Evolutionary conservation across 2,797 vertebrate genomes (phyloP), one percentile per base, ranked within the genome.

Genomic region (Coranthus polyacanthus): DNA sequence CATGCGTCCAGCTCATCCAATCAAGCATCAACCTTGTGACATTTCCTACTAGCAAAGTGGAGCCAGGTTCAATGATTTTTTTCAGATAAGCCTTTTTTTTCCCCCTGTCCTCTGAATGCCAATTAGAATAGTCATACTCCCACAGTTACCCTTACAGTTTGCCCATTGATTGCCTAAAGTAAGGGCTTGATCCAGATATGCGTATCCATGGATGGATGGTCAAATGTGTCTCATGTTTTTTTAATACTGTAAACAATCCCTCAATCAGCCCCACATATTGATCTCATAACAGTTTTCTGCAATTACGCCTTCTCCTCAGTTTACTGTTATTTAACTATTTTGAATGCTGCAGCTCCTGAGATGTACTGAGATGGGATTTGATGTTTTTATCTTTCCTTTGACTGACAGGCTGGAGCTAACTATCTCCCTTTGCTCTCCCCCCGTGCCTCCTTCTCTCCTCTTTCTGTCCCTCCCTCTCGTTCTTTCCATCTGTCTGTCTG

Each of bases 311-410:
- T 3, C 39, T 32, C 24, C 8, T 55, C 42, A 42, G 22, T 64
- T 58, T 62, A 7, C 20, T 56, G 37, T 47, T 71, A 43, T 70
- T 70, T 49, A 43, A 17, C 59, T 68, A 24, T 15, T n/a, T 37
- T 39, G 63, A 41, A 43, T 20, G n/a, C 67, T 58, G 60, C 42
- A 52, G 37, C 56, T 22, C 24, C 52, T 41, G 68, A 81, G 61
- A 66, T 50, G 50, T 2, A 2, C 51, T 4, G 12, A 59, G 80
- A 77, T 75, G 75, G 80, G 76, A 70, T 77, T 53, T 64, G 38
- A 52, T 76, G 72, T 66, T 66, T 78, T 56, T 41, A 68, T 82
- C 46, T 78, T 50, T 58, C 11, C 22, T 46, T 60, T 86, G 85
- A 84, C 47, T 82, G 82, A 82, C 80, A 73, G 67, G 51, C 42